phyloP scores from a whole-genome alignment of 2,888 invertebrate species.

The Chymomyza procnemis region DNA sequence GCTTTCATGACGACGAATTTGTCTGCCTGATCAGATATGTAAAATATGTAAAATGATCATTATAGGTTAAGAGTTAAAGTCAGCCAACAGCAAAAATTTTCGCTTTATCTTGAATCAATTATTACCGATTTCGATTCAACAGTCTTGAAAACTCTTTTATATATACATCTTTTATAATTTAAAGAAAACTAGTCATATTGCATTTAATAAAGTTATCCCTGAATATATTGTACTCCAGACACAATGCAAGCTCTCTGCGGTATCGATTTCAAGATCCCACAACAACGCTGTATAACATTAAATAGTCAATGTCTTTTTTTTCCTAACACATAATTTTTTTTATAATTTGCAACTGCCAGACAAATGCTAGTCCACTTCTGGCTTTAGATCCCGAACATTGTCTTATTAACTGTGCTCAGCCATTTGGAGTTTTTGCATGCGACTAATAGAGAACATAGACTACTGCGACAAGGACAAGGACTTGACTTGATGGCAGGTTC shows the following conservation, averaged over 20 bases:
- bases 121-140: too few species aligned
- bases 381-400: constrained; percentile 20
- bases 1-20: too few species aligned
- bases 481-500: constrained; percentile 46
- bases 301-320: constrained; percentile 10
- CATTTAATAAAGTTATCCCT: background rate
- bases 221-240: background rate
- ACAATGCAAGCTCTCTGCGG: background rate
- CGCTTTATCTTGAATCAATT: too few species aligned
- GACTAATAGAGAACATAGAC: background rate
- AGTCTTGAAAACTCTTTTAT: too few species aligned
- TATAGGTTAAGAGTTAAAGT: too few species aligned
- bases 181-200: too few species aligned
- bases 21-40: too few species aligned
- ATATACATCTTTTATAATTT: too few species aligned
- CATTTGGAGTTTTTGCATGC: constrained; percentile 40
- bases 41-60: too few species aligned
- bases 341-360: constrained; percentile 65
- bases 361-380: constrained; percentile 15
- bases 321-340: background rate
- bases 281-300: constrained; percentile 17
- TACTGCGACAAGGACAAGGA: constrained; percentile 18
- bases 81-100: too few species aligned
- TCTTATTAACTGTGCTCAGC: constrained; percentile 64
- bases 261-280: constrained; percentile 4